Evolutionary conservation across 64 coral and sea anemone genomes (phyloP).

Genomic region (Trachythela sp.): DNA sequence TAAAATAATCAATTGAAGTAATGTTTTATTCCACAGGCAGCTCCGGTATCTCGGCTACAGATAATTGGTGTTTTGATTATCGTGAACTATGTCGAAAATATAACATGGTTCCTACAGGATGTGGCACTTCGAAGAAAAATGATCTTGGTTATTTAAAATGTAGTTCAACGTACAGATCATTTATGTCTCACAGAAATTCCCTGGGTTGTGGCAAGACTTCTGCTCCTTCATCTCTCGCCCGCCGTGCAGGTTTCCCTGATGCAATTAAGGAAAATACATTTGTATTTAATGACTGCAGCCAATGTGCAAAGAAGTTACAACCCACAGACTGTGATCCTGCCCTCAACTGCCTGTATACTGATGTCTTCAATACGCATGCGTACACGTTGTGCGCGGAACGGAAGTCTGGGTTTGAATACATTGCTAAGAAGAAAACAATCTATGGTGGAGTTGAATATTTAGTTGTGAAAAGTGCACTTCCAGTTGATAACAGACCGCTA

Average conservation of each 20-base stretch:
- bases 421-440: not conserved
- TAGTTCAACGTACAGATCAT: conserved; percentile 14
- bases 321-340: conserved; percentile 28
- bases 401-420: conserved; percentile 21
- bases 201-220: not conserved
- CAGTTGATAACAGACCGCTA: not conserved
- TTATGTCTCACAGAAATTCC: conserved; percentile 43
- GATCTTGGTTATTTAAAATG: not conserved
- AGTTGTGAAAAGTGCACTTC: conserved; percentile 17
- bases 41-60: not conserved
- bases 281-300: conserved; percentile 24
- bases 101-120: conserved; percentile 26
- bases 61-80: conserved; percentile 46
- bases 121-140: not conserved
- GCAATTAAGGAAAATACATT: conserved; percentile 34
- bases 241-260: conserved; percentile 25
- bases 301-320: not conserved
- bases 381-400: conserved; percentile 37
- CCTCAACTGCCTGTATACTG: conserved; percentile 18
- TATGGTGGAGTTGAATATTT: not conserved
- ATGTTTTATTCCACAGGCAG: too few species aligned
- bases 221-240: conserved; percentile 30
- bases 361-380: not conserved
- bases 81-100: conserved; percentile 23
- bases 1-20: too few species aligned